phyloP scores from a whole-genome alignment of 1,140 invertebrate genomes.

The Aricia agestis region DNA sequence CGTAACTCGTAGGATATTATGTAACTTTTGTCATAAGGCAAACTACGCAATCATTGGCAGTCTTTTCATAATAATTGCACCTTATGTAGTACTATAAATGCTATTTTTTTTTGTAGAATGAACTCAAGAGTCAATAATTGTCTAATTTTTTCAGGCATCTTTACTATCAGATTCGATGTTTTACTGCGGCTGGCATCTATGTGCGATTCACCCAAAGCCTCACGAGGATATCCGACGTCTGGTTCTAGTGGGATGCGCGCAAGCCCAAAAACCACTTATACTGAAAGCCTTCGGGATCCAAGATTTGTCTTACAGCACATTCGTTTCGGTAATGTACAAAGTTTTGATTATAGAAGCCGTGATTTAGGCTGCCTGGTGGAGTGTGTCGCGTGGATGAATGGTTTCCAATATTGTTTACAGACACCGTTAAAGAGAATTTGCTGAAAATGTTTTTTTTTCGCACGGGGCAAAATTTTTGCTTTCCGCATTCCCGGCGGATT shows the following conservation, averaged over 20 bases:
- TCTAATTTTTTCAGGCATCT: constrained; percentile 44
- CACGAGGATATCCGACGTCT: constrained; percentile 46
- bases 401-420: background rate
- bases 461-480: too few relatives aligned
- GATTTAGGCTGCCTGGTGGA: background rate
- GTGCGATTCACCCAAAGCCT: constrained; percentile 35
- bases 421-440: too few relatives aligned
- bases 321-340: constrained; percentile 55
- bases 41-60: too few relatives aligned
- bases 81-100: too few relatives aligned
- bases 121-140: too few relatives aligned
- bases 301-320: constrained; percentile 61
- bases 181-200: constrained; percentile 59
- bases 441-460: too few relatives aligned
- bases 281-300: constrained; percentile 65
- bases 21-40: too few relatives aligned
- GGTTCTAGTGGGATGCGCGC: constrained; percentile 53
- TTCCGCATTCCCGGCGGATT: too few relatives aligned
- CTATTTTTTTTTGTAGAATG: too few relatives aligned
- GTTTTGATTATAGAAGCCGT: background rate
- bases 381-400: background rate
- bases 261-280: constrained; percentile 60
- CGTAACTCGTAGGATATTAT: too few relatives aligned
- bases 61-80: too few relatives aligned
- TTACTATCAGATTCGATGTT: constrained; percentile 56